Conservation (phyloP, 2,797 vertebrate species). For the Peromyscus nudipes region DNA sequence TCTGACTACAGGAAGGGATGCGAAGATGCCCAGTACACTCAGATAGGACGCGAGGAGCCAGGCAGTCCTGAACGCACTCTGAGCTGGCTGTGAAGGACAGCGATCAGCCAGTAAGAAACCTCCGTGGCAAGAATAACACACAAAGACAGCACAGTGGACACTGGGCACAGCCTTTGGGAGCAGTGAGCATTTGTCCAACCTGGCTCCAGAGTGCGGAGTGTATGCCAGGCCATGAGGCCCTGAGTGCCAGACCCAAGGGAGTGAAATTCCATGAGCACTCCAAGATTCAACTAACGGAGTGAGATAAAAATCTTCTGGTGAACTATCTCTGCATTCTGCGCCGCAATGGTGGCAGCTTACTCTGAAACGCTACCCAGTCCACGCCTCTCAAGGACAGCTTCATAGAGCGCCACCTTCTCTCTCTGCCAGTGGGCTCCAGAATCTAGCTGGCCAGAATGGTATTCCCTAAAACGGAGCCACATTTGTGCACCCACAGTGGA, state of each 20-base stretch:
- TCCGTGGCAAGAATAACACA: not conserved
- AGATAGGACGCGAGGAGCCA: not conserved
- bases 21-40: not conserved
- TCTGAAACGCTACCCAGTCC: not conserved
- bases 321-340: not conserved
- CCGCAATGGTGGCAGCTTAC: not conserved
- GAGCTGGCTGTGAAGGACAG: not conserved
- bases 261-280: not conserved
- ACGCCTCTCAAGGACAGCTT: not conserved
- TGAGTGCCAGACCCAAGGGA: not conserved
- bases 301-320: not conserved
- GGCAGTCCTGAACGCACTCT: not conserved
- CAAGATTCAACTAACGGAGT: constrained; percentile 15
- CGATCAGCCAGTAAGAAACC: not conserved
- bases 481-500: not conserved
- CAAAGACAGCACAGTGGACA: not conserved
- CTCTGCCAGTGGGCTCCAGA: not conserved
- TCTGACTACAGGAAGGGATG: not conserved
- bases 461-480: not conserved
- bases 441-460: not conserved
- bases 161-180: not conserved
- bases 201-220: not conserved
- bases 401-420: rapidly evolving
- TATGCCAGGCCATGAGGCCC: not conserved
- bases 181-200: not conserved